Conservation (phyloP, 2,113 vertebrate genomes). For the Melanerpes aurifrons region DNA sequence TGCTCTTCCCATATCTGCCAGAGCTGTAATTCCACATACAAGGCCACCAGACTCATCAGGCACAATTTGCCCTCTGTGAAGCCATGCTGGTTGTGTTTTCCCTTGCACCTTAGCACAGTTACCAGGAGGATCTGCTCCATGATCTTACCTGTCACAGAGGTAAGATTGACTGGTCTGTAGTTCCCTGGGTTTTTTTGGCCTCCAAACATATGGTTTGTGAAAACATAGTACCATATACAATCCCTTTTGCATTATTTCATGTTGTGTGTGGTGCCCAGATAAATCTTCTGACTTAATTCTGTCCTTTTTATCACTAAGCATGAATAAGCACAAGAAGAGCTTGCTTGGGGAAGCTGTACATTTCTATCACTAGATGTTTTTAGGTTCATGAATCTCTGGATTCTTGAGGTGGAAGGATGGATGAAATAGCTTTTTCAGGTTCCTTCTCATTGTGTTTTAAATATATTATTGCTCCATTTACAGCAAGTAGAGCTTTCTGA, state of each 20-base stretch:
- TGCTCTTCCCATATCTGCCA: no score
- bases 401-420: background rate
- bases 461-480: background rate
- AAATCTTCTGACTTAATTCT: background rate
- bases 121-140: no score
- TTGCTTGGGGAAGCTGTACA: background rate
- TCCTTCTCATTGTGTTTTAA: background rate
- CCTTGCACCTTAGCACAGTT: no score
- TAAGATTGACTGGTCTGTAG: no score
- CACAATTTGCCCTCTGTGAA: no score
- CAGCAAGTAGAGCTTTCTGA: background rate
- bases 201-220: slow-evolving; percentile 19
- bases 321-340: background rate
- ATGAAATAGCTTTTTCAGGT: background rate
- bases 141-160: no score
- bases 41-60: no score
- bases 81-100: no score
- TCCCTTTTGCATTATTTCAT: background rate
- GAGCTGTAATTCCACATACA: no score
- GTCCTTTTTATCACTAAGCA: background rate
- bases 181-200: background rate
- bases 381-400: background rate
- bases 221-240: background rate
- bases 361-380: background rate
- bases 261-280: background rate